Evolutionary conservation across 2,113 vertebrate species (phyloP).

Genomic region (Plecotus auritus): DNA sequence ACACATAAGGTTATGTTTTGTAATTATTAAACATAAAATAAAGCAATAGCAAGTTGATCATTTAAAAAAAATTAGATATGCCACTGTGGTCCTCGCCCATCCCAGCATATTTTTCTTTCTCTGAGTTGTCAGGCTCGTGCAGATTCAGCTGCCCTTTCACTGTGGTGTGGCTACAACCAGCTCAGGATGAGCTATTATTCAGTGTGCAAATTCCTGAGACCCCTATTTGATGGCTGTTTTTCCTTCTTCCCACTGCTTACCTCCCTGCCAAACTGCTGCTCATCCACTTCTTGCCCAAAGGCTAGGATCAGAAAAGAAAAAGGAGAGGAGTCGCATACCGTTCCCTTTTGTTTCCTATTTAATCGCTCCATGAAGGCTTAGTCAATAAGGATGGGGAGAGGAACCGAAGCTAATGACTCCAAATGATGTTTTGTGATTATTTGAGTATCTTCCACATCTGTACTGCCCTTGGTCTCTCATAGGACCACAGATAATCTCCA

Average conservation of each 20-base stretch:
- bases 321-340: neutral
- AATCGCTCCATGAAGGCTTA: neutral
- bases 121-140: neutral
- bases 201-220: neutral
- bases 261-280: neutral
- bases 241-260: neutral
- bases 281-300: neutral
- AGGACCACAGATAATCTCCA: constrained; percentile 18
- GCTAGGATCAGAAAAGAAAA: neutral
- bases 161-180: neutral
- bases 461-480: neutral
- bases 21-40: neutral
- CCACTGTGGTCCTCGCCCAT: neutral
- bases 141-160: neutral
- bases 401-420: neutral
- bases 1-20: neutral
- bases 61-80: neutral
- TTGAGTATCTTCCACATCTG: neutral
- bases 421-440: constrained; percentile 27
- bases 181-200: neutral
- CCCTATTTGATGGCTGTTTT: neutral
- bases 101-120: neutral
- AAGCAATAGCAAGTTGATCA: neutral
- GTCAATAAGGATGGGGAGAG: neutral
- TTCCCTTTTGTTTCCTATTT: neutral